phyloP scores from a whole-genome alignment of 2,113 vertebrate species.

The Chinchilla lanigera region DNA sequence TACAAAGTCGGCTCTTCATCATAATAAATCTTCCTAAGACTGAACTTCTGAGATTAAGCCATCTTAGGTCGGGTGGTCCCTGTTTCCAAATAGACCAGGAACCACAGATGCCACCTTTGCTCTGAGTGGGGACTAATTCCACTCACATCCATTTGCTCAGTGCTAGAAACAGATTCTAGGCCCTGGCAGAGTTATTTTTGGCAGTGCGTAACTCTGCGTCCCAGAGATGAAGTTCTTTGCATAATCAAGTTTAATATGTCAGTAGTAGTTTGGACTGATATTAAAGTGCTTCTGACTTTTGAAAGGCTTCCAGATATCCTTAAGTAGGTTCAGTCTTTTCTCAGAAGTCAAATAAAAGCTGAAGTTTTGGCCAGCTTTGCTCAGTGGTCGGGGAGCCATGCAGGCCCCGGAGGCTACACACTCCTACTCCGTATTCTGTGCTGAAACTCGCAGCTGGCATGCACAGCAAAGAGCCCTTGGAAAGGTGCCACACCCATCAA shows the following conservation, averaged over 20 bases:
- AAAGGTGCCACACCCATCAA: conserved; percentile 50
- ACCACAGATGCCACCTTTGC: conserved; percentile 22
- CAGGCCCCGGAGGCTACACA: not conserved
- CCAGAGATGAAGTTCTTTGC: conserved; percentile 67
- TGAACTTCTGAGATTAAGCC: conserved; percentile 14
- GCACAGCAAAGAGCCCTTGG: conserved; percentile 56
- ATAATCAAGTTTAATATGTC: conserved; percentile 73
- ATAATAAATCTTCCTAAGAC: not conserved
- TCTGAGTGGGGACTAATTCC: conserved; percentile 56
- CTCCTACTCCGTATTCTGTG: not conserved
- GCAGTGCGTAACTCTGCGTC: conserved; percentile 63
- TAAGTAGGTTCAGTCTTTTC: conserved; percentile 48
- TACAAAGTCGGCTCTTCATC: not conserved
- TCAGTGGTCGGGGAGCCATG: not conserved
- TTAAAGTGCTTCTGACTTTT: conserved; percentile 66
- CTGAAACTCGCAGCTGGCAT: conserved; percentile 7
- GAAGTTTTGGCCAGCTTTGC: conserved; percentile 31
- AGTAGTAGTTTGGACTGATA: conserved; percentile 61
- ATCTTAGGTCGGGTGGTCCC: not conserved
- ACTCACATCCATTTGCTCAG: conserved; percentile 6
- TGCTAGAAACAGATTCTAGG: conserved; percentile 51
- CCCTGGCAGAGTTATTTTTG: conserved; percentile 71
- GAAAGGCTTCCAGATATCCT: conserved; percentile 64
- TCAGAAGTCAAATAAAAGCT: conserved; percentile 65
- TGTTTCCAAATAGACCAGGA: conserved; percentile 52